Conservation (phyloP, 37 sponge, comb jelly and placozoan species). For the Theonella swinhoei region DNA sequence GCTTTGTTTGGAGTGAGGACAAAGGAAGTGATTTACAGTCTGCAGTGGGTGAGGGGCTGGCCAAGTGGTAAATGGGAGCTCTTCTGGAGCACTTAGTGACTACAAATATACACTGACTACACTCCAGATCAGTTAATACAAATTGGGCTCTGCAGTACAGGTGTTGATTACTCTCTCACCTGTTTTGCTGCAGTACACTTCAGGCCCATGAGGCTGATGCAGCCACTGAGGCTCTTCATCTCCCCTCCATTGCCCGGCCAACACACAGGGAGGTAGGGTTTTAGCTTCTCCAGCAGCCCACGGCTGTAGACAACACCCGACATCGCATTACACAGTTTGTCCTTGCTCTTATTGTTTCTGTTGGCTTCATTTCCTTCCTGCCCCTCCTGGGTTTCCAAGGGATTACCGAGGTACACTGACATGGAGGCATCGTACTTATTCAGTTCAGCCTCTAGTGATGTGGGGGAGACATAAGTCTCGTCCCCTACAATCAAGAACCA, state of each 20-base stretch:
- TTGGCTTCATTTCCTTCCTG: neutral
- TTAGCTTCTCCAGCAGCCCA: constrained; percentile 20
- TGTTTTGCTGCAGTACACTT: constrained; percentile 53
- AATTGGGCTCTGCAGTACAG: too few species aligned
- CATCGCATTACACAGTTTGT: neutral
- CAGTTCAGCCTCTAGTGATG: constrained; percentile 15
- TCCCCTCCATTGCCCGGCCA: constrained; percentile 38
- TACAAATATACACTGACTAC: too few species aligned
- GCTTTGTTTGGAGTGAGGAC: too few species aligned
- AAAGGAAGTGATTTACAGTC: too few species aligned
- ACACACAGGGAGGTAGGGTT: constrained; percentile 48
- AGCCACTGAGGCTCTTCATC: constrained; percentile 3
- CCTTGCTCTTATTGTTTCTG: neutral
- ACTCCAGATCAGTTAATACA: too few species aligned
- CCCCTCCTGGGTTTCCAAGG: constrained; percentile 4
- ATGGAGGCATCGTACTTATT: constrained; percentile 18
- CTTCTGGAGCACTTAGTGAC: too few species aligned
- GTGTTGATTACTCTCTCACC: too few species aligned
- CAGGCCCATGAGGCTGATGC: constrained; percentile 24
- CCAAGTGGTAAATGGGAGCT: too few species aligned
- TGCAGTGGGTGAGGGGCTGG: too few species aligned
- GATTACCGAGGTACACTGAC: constrained; percentile 33
- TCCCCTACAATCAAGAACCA: constrained; percentile 63
- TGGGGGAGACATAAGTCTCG: constrained; percentile 28
- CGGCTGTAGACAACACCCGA: constrained; percentile 51